These are phyloP conservation scores for Zaprionus camerounensis DNA, from an alignment of 1,140 invertebrate genomes.

Conservation along the genomic window DNA sequence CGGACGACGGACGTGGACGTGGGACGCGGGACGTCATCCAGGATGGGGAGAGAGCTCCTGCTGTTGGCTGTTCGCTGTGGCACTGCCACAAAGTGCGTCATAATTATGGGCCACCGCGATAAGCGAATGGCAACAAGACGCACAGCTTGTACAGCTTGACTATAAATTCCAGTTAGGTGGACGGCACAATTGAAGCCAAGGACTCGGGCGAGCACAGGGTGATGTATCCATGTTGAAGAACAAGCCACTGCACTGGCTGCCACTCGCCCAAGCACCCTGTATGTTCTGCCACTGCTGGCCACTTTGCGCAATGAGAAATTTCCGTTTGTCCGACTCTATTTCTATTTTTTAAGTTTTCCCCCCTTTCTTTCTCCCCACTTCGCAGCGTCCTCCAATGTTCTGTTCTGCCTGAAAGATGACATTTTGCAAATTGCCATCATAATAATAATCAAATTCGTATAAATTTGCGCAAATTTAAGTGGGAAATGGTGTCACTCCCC, in stretches of 20 bases:
- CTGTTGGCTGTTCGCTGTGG: neutral
- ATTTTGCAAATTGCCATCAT: constrained; percentile 81
- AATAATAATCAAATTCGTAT: constrained; percentile 82
- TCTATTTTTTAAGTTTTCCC: constrained; percentile 39
- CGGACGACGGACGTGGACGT: constrained; percentile 28
- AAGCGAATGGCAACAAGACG: constrained; percentile 50
- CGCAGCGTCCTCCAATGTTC: neutral
- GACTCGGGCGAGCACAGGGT: constrained; percentile 41
- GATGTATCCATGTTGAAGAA: constrained; percentile 4
- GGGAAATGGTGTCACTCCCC: constrained; percentile 64
- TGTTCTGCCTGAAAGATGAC: constrained; percentile 65
- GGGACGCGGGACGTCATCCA: constrained; percentile 11
- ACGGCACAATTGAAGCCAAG: constrained; percentile 71
- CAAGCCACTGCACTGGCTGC: neutral
- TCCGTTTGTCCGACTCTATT: constrained; percentile 64
- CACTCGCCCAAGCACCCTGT: constrained; percentile 53
- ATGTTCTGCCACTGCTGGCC: constrained; percentile 39
- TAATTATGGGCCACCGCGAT: constrained; percentile 54
- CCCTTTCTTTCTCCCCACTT: constrained; percentile 2
- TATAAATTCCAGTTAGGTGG: constrained; percentile 49
- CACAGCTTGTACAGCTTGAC: constrained; percentile 40
- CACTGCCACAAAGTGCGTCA: constrained; percentile 46
- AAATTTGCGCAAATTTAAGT: constrained; percentile 80
- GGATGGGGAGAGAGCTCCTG: neutral
- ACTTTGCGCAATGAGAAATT: constrained; percentile 80